Evolutionary conservation across 2,113 vertebrate species (phyloP), one percentile per base, ranked within the genome.

Genomic region (Tor tambroides): DNA sequence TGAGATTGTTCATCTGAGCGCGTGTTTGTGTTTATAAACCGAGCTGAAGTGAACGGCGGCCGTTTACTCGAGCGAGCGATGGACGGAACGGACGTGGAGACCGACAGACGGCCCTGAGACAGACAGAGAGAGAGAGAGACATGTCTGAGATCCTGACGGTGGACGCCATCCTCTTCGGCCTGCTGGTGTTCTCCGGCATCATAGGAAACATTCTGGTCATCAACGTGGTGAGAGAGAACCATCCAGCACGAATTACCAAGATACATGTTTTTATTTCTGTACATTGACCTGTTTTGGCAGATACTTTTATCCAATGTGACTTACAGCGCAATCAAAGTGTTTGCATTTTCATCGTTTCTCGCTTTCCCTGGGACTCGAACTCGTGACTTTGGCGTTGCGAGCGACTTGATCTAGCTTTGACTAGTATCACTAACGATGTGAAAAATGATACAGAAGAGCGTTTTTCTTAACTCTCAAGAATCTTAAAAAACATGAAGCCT

Each of bases 201-300:
- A 75, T 96, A 23, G 95, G 95, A 88, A 96, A 96, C 89, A 80
- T 95, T 54, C 76, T 94, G 91, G 94, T 96, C 92, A 95, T 96
- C 90, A 91, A 92, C 91, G 93, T 92, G 94, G 95, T 96, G 87
- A 95, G 94, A 87, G 23, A 65, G 43, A 32, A 15, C 12, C 12
- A 7, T 49, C 32, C 14, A 6, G 15, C 26, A 30, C 5, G 0
- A 9, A 75, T 74, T 1, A 41, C n/a, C 11, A 35, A 43, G 30
- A 69, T 7, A 8, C 54, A 4, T 14, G 46, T 14, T 49, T 54
- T 54, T 6, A 54, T 23, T 59, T 19, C 54, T 21, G 54, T 7
- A 1, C 4, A 19, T 54, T 2, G 6, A 7, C 19, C 4, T 19
- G 51, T 54, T 54, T 21, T 21, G 51, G 15, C 17, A 51, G 49